A percentile compares a stretch with the other conserved stretches of the same genome.
phyloP scores from a whole-genome alignment of 2,888 invertebrate genomes.

The Eurytoma californica region DNA sequence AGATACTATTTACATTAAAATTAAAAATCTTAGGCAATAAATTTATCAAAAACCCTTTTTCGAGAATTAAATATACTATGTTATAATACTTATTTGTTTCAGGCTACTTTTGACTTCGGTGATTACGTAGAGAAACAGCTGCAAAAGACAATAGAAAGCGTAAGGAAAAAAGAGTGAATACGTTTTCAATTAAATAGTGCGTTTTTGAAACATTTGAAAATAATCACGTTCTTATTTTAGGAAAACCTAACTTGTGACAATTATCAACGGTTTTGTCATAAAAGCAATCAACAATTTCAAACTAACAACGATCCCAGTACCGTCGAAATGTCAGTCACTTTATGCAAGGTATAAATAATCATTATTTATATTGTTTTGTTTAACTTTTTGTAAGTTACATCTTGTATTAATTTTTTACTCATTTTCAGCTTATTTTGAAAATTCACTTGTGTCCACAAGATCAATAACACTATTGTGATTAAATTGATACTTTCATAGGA shows the following conservation, averaged over 20 bases:
- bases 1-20: too few species aligned
- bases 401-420: background rate
- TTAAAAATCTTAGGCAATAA: too few species aligned
- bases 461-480: too few species aligned
- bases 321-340: conserved; percentile 21
- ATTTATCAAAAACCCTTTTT: too few species aligned
- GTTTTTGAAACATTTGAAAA: background rate
- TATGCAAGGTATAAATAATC: conserved; percentile 33
- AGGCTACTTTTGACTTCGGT: conserved; percentile 12
- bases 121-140: background rate
- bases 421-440: conserved; percentile 29
- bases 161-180: background rate
- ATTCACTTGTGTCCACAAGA: conserved; percentile 4
- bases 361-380: background rate
- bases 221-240: conserved; percentile 1
- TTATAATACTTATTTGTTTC: background rate
- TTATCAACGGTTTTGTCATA: conserved; percentile 34
- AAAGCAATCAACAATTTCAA: conserved; percentile 29
- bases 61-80: background rate
- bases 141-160: conserved; percentile 17
- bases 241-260: conserved; percentile 37
- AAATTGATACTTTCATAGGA: too few species aligned
- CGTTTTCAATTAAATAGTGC: too few species aligned
- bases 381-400: background rate
- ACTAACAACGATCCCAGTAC: background rate